These are phyloP conservation scores for Philypnodon macrostomus DNA, from an alignment of 2,797 vertebrate genomes.

Conservation along the genomic window DNA sequence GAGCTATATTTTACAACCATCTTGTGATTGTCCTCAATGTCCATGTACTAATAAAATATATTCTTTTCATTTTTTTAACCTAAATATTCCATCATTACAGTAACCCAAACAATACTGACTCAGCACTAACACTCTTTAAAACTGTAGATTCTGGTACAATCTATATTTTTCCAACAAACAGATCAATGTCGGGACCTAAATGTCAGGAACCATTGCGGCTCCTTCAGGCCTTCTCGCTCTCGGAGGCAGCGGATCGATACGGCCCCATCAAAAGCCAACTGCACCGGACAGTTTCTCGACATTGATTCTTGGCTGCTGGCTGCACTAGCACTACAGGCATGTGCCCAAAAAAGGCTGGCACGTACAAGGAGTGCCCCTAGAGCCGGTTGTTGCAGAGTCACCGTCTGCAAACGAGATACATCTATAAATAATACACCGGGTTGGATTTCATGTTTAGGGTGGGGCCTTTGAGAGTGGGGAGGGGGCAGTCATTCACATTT, in stretches of 20 bases:
- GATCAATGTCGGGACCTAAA: conserved; percentile 34
- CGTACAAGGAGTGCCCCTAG: conserved; percentile 55
- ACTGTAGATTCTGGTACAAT: conserved; percentile 15
- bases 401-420: conserved; percentile 55
- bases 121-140: conserved; percentile 12
- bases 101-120: conserved; percentile 2
- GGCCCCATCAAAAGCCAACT: conserved; percentile 11
- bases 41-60: neutral
- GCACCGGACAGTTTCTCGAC: conserved; percentile 5
- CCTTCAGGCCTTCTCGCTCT: conserved; percentile 5
- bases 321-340: conserved; percentile 54
- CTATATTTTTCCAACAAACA: conserved; percentile 34
- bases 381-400: conserved; percentile 67
- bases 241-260: too few species aligned
- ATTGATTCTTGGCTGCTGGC: conserved; percentile 30
- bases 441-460: conserved; percentile 66
- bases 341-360: conserved; percentile 76
- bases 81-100: neutral
- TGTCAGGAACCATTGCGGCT: conserved; percentile 21
- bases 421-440: conserved; percentile 74
- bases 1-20: too few species aligned
- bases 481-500: conserved; percentile 55
- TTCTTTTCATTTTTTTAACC: neutral
- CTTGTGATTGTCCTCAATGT: too few species aligned
- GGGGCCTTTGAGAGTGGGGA: conserved; percentile 42